Base-by-base conservation (phyloP, 1,140 invertebrate species). In the Dreissena rostriformis region DNA sequence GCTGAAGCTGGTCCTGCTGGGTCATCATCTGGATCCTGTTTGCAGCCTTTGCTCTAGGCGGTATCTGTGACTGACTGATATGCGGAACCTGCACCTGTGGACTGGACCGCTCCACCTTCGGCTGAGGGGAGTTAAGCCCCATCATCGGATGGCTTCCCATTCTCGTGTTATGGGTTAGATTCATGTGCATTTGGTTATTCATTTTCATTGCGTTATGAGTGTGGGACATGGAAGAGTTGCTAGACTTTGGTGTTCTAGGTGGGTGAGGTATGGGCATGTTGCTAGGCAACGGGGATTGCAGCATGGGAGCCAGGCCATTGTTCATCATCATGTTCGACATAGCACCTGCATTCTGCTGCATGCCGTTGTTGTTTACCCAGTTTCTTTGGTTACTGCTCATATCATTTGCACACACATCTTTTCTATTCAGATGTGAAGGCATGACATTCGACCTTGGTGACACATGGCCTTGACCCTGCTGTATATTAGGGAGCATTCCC, bases 81-180 rank as follows among this genome's bases (percentile, higher is more conserved):
- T 92, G 91, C n/a, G 92, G 92, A 17, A 93, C 92, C 75, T 93
- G 92, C 22, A 93, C 92, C 87, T 92, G 89, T 0, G 92, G 92
- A 83, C 90, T 91, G 14, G 89, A 77, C 8, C 91, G 84, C 80
- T 93, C 87, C n/a, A 88, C 57, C 88, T 90, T 81, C 52, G 76
- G 84, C 1, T 81, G 84, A 1, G 79, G 68, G 28, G 61, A 53
- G 55, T 76, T 70, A 73, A 29, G 55, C 55, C 55, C 52, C 26
- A 71, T 29, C 57, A 82, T 84, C 61, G 55, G 72, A 17, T 77
- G 55, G 12, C 7, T 63, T 17, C 39, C 49, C 24, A 63, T 24
- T 53, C 63, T 51, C 63, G 49, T 75, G 68, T 70, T 75, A 8
- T 61, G 76, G 39, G n/a, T 82, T 55, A 17, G 68, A 78, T 86